Conservation (phyloP, 2,113 vertebrate species). For the Euleptes europaea region DNA sequence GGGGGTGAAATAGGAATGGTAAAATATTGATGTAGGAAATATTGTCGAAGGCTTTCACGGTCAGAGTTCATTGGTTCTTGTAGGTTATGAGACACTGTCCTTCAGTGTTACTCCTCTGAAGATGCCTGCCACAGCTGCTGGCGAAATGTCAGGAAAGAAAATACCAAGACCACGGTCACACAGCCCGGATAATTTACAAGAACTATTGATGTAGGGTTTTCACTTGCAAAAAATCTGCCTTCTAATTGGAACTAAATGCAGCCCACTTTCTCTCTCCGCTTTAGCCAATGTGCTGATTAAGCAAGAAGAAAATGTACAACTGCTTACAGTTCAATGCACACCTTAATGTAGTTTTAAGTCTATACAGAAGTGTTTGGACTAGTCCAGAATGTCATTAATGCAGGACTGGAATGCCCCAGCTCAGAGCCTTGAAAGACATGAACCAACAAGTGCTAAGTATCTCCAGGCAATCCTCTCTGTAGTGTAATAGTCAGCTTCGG, state of each 20-base stretch:
- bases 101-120: too few relatives aligned
- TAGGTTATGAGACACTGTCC: too few relatives aligned
- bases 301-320: background rate
- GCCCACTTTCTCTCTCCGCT: background rate
- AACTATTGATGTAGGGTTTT: background rate
- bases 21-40: background rate
- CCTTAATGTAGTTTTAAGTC: constrained; percentile 20
- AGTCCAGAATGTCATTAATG: constrained; percentile 26
- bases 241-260: background rate
- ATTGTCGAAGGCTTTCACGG: too few relatives aligned
- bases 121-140: too few relatives aligned
- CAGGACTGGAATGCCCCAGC: constrained; percentile 2
- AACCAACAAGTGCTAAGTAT: constrained; percentile 27
- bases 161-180: too few relatives aligned
- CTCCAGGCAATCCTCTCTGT: background rate
- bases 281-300: background rate
- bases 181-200: too few relatives aligned
- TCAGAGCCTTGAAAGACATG: constrained; percentile 8
- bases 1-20: too few relatives aligned
- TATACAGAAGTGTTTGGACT: constrained; percentile 34
- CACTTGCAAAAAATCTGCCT: background rate
- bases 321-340: background rate
- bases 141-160: too few relatives aligned
- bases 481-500: background rate
- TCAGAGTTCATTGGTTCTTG: too few relatives aligned